Base-by-base conservation (phyloP, 2,797 vertebrate genomes). In the Diplodus sargus region DNA sequence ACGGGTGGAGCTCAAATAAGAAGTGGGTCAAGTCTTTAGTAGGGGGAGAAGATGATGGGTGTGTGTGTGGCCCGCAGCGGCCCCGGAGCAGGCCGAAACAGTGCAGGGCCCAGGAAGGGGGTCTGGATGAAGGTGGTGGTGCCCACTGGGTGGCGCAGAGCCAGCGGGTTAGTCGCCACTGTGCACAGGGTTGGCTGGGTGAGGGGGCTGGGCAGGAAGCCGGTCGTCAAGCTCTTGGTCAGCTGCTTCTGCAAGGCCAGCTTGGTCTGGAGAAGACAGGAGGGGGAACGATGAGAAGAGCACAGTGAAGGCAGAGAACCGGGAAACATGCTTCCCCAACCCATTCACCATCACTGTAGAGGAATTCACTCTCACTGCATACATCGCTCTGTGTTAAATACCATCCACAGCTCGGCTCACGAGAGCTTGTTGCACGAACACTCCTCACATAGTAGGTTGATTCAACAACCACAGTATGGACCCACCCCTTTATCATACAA, bases 241-340 rank as follows among this genome's bases (percentile, higher is more conserved):
- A 99, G 95, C 81, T 99, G 97, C 95, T 99, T 99, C 95, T 99
- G 98, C 93, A 99, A 94, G 88, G 97, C 97, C 96, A 99, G 95
- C 91, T 99, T 99, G 93, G 98, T 98, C 98, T 99, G 94, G 54
- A 82, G 87, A 76, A 83, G 66, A 89, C 74, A 91, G 75, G 80
- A 81, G 48, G 70, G 72, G 72, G 45, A 60, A 54, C 8, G 25
- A 76, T 61, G 78, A 83, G 79, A 87, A 84, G 81, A 88, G 86
- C 75, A 87, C 76, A 83, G 42, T 53, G 74, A 87, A 63, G 75
- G 66, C 11, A 67, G 66, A 78, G 54, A 70, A 74, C 58, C 4
- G 30, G 22, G 61, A 79, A 90, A 88, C 89, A 88, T 60, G 79
- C 57, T 77, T 64, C 73, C 64, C 25, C 73, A 61, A 79, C 58